phyloP scores from a whole-genome alignment of 2,888 invertebrate species.

The Tolmerus cingulatus region DNA sequence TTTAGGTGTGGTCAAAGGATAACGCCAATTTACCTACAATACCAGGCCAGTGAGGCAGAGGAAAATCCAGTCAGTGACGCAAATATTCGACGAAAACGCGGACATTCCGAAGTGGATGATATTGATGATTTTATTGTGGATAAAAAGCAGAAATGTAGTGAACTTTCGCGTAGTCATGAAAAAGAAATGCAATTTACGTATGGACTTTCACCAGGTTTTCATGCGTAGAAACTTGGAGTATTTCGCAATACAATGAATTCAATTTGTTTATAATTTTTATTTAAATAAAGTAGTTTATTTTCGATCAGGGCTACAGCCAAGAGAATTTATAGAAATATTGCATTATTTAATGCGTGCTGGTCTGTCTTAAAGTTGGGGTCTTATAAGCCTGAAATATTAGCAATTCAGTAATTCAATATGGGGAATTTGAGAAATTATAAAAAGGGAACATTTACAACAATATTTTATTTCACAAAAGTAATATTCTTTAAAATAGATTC shows the following conservation, averaged over 20 bases:
- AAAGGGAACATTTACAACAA: background rate
- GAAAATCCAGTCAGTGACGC: slow-evolving; percentile 48
- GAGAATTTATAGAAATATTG: too few species aligned
- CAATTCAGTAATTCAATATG: too few species aligned
- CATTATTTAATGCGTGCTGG: too few species aligned
- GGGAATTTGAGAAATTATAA: background rate
- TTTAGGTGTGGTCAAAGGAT: slow-evolving; percentile 63
- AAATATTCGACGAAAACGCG: slow-evolving; percentile 43
- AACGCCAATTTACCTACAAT: slow-evolving; percentile 64
- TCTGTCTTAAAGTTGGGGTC: too few species aligned
- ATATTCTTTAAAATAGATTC: background rate
- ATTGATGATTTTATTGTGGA: slow-evolving; percentile 59
- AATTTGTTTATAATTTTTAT: background rate
- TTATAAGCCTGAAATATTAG: too few species aligned
- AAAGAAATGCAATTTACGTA: slow-evolving; percentile 58
- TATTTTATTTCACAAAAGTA: background rate
- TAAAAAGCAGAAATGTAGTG: slow-evolving; percentile 59
- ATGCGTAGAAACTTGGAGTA: slow-evolving; percentile 45
- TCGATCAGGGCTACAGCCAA: too few species aligned
- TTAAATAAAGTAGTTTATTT: background rate
- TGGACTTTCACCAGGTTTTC: slow-evolving; percentile 59
- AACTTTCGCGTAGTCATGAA: slow-evolving; percentile 56
- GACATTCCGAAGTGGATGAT: slow-evolving; percentile 51
- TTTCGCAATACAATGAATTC: background rate
- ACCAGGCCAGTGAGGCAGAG: slow-evolving; percentile 61